Conservation (phyloP, 2,888 invertebrate genomes). For the Agelastica alni region DNA sequence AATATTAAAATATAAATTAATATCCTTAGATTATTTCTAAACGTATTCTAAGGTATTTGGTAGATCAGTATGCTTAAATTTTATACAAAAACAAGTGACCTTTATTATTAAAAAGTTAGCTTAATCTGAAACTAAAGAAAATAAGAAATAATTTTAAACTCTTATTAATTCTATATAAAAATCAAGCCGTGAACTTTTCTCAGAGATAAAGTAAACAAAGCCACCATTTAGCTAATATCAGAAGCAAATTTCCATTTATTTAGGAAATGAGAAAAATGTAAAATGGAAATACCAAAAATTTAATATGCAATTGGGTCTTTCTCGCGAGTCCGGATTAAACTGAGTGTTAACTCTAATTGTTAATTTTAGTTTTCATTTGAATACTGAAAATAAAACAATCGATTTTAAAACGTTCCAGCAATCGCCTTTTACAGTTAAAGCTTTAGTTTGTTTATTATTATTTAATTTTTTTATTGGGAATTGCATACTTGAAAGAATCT, state of each 20-base stretch:
- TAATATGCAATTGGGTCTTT: conserved; percentile 40
- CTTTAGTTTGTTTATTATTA: conserved; percentile 4
- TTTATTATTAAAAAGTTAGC: too few relatives aligned
- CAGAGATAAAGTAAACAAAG: conserved; percentile 33
- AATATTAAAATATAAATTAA: too few relatives aligned
- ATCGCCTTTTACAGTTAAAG: background rate
- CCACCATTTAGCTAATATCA: conserved; percentile 35
- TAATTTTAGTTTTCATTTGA: conserved; percentile 40
- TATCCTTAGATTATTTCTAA: too few relatives aligned
- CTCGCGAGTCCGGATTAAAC: conserved; percentile 34
- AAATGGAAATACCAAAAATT: conserved; percentile 39
- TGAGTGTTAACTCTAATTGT: conserved; percentile 39
- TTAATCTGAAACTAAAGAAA: background rate
- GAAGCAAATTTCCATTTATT: conserved; percentile 41
- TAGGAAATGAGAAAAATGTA: conserved; percentile 41
- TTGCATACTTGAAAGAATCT: too few relatives aligned
- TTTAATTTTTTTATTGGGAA: conserved; percentile 10
- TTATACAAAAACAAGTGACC: too few relatives aligned
- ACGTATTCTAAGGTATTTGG: too few relatives aligned
- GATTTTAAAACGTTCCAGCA: conserved; percentile 24
- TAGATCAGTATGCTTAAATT: too few relatives aligned
- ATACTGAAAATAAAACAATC: conserved; percentile 40
- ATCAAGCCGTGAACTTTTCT: conserved; percentile 19
- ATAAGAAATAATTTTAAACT: background rate
- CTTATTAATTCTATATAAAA: conserved; percentile 13